Conservation (phyloP, 2,113 vertebrate genomes). For the Daphoenositta chrysoptera region DNA sequence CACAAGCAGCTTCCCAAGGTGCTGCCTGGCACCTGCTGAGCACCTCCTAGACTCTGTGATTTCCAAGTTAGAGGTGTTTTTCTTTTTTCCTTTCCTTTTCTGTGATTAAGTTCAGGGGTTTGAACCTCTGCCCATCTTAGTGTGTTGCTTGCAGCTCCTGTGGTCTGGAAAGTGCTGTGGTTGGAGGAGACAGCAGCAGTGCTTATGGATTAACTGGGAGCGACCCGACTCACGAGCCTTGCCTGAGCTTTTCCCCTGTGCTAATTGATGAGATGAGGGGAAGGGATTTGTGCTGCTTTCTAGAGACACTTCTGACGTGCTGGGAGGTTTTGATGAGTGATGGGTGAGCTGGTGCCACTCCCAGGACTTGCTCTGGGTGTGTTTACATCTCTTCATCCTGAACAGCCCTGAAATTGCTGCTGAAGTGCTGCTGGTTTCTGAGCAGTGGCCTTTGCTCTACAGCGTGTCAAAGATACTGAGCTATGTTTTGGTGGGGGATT, state of each 20-base stretch:
- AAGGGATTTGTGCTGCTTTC: neutral
- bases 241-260: neutral
- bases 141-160: neutral
- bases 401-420: neutral
- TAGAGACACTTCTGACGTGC: neutral
- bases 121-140: neutral
- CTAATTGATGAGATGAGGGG: neutral
- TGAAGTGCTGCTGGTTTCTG: neutral
- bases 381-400: neutral
- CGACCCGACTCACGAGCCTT: neutral
- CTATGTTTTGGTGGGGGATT: neutral
- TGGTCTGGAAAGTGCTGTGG: neutral
- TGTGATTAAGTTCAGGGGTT: neutral
- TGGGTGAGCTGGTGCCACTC: neutral
- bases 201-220: neutral
- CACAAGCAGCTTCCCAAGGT: accelerated
- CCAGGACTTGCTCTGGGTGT: accelerated
- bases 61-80: neutral
- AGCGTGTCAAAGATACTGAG: accelerated
- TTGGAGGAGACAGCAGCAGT: neutral
- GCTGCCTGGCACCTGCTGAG: neutral
- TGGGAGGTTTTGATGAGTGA: neutral
- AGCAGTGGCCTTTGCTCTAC: neutral
- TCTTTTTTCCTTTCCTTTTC: neutral
- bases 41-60: accelerated